These are phyloP conservation scores for Sarcophaga rosellei DNA, from an alignment of 2,888 invertebrate species.

Conservation along the genomic window DNA sequence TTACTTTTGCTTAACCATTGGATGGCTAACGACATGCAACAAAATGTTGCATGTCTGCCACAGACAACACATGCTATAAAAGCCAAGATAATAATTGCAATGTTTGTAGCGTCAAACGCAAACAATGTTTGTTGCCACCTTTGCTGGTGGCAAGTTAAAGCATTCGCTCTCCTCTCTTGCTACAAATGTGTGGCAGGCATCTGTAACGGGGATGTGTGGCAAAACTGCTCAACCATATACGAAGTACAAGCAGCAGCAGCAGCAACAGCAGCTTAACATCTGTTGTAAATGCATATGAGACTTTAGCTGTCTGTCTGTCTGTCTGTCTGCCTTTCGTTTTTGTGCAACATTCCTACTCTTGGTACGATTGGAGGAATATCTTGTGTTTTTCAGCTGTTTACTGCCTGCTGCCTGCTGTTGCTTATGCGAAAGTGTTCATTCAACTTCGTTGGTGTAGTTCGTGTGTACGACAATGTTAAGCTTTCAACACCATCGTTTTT, in stretches of 20 bases:
- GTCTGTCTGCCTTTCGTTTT: too few relatives aligned
- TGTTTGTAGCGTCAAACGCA: conserved; percentile 17
- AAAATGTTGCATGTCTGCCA: conserved; percentile 40
- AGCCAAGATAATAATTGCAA: not conserved
- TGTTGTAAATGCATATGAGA: conserved; percentile 3
- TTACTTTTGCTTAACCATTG: conserved; percentile 52
- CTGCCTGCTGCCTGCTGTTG: conserved; percentile 9
- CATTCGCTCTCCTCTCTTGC: not conserved
- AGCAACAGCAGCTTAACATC: conserved; percentile 22
- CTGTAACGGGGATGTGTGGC: conserved; percentile 13
- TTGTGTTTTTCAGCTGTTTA: not conserved
- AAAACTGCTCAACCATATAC: too few relatives aligned
- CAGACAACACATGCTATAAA: not conserved
- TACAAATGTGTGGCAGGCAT: conserved; percentile 60
- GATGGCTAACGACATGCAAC: conserved; percentile 7
- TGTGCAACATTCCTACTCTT: too few relatives aligned
- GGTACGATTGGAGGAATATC: too few relatives aligned
- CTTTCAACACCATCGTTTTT: conserved; percentile 54
- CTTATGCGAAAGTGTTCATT: not conserved
- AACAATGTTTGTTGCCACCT: conserved; percentile 54
- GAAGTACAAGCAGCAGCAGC: conserved; percentile 47
- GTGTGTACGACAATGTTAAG: conserved; percentile 29
- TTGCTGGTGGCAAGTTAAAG: conserved; percentile 60
- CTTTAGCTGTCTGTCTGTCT: too few relatives aligned
- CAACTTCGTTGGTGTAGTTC: not conserved